phyloP scores from a whole-genome alignment of 2,888 invertebrate species.

The Andrena hattorfiana region DNA sequence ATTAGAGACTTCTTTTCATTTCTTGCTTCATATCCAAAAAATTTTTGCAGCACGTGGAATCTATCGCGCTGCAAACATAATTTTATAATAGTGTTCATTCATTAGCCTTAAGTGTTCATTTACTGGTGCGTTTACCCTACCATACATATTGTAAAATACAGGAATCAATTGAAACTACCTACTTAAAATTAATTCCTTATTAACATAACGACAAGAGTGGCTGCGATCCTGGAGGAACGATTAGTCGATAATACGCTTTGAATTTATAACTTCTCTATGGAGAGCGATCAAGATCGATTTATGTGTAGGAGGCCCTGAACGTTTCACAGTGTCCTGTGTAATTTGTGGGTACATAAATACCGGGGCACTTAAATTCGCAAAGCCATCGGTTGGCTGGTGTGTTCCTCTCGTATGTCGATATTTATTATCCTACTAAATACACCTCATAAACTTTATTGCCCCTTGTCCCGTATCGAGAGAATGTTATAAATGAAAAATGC shows the following conservation, averaged over 20 bases:
- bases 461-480: conserved; percentile 28
- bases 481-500: conserved; percentile 19
- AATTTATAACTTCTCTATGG: conserved; percentile 43
- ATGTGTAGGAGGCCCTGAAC: conserved; percentile 41
- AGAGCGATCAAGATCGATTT: conserved; percentile 53
- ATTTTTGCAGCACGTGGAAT: too few relatives aligned
- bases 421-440: conserved; percentile 74
- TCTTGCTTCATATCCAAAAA: too few relatives aligned
- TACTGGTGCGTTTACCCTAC: too few relatives aligned
- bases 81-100: too few relatives aligned
- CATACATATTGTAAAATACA: not conserved
- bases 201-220: not conserved
- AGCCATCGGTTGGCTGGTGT: conserved; percentile 31
- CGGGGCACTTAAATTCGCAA: conserved; percentile 57
- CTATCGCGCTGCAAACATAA: too few relatives aligned
- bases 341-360: conserved; percentile 70
- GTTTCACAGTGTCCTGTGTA: conserved; percentile 47
- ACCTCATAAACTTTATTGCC: conserved; percentile 68
- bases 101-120: too few relatives aligned
- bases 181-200: conserved; percentile 5
- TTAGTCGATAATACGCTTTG: conserved; percentile 23
- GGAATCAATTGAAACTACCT: not conserved
- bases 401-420: conserved; percentile 60
- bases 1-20: too few relatives aligned
- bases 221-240: conserved; percentile 11